phyloP scores from a whole-genome alignment of 2,888 invertebrate genomes.

The Drosophila nigricruria region DNA sequence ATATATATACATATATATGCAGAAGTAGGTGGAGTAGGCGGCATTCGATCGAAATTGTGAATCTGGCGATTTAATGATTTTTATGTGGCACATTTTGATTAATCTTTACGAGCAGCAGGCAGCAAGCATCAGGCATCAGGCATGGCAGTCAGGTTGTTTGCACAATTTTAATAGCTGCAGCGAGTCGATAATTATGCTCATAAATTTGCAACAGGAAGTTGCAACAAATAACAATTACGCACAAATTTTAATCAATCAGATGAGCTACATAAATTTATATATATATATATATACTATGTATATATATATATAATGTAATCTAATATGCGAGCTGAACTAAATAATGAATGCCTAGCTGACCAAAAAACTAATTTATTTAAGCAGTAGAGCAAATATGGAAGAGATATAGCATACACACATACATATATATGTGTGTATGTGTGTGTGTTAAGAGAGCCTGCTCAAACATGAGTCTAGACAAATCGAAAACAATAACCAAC shows the following conservation, averaged over 20 bases:
- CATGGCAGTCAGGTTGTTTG: slow-evolving; percentile 7
- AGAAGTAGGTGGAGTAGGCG: not conserved
- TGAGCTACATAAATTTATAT: not conserved
- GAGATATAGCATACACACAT: slow-evolving; percentile 9
- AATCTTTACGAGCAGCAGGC: slow-evolving; percentile 47
- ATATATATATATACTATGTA: not conserved
- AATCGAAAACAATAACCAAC: slow-evolving; percentile 78
- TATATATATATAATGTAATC: not conserved
- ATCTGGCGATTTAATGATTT: slow-evolving; percentile 44
- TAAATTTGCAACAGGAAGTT: slow-evolving; percentile 43
- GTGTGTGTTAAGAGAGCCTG: slow-evolving; percentile 17
- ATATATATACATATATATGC: not conserved
- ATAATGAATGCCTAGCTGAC: slow-evolving; percentile 37
- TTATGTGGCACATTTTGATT: slow-evolving; percentile 66
- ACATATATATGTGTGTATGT: not conserved
- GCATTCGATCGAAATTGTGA: slow-evolving; percentile 8
- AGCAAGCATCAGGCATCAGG: not conserved
- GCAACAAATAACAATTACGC: slow-evolving; percentile 39
- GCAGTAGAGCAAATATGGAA: slow-evolving; percentile 56
- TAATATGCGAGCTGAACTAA: slow-evolving; percentile 12
- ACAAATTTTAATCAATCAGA: slow-evolving; percentile 31
- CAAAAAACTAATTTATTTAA: slow-evolving; percentile 70
- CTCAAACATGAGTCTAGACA: slow-evolving; percentile 74
- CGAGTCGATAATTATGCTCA: slow-evolving; percentile 42
- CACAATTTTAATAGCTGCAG: slow-evolving; percentile 47